A percentile compares a stretch with the other conserved stretches of the same genome.
Conservation (phyloP, 2,113 vertebrate species). For the Xenopus tropicalis region UCB_Xtro_10.0 CM004445.2:65197501-65198000, state of each 20-base stretch:
- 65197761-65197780: not conserved
- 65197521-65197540: no score
- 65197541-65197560: not conserved
- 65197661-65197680: not conserved
- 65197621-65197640: not conserved
- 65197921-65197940: slow-evolving; percentile 1
- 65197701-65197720: not conserved
- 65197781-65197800: not conserved
- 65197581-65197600: slow-evolving; percentile 6
- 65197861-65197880: not conserved
- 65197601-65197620: not conserved
- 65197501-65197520: no score
- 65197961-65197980: not conserved
- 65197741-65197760: slow-evolving; percentile 1
- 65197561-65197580: slow-evolving; percentile 2
- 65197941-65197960: not conserved
- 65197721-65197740: not conserved
- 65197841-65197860: not conserved
- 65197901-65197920: not conserved
- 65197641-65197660: not conserved
- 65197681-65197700: not conserved
- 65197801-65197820: not conserved
- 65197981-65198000: not conserved
- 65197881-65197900: not conserved
- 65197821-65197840: slow-evolving; percentile 6